Evolutionary conservation across 2,113 vertebrate genomes (phyloP), one percentile per base, ranked within the genome.

Genomic region (Syrmaticus mikado): DNA sequence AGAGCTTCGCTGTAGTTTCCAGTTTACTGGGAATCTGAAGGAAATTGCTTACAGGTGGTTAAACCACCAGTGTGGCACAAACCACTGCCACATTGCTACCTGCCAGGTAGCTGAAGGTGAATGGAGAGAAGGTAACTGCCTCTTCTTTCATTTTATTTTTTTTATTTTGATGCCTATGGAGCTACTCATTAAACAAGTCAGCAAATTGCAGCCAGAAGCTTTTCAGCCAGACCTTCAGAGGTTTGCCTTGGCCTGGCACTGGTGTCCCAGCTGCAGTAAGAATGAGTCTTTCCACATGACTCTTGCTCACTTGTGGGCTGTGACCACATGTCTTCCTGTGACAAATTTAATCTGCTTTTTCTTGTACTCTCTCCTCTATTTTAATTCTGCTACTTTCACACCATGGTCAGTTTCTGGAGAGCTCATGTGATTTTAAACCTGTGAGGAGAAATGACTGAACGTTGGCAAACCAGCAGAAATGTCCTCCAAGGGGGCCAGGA

Each of bases 131-230:
- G 32, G 74, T 57, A 89, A 12, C 57, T 67, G 61, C 61, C 36
- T 66, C 67, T 40, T 50, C 10, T 16, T 46, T 55, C 36, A 4
- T 50, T 25, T 50, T 24, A 13, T 25, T 25, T 24, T 24, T 7
- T 25, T 50, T 50, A 24, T 22, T 38, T 65, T 88, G 81, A 92
- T 92, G 70, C 61, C 86, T 71, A 0, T 65, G 71, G 76, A 94
- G 76, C 92, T 25, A 8, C 82, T 92, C 53, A 85, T 93, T 87
- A 87, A 75, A 75, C 46, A 53, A 70, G 71, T 38, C 72, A 80
- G 74, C 70, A 92, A 85, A 82, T 62, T 4, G 6, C 78, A 93
- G 81, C 70, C 72, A 14, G 76, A 45, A 66, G 82, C 48, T 85
- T 76, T 82, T 75, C 53, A 85, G 65, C 55, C 76, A 58, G 58